Conservation (phyloP, 2,113 vertebrate genomes). For the Neoarius graeffei region DNA sequence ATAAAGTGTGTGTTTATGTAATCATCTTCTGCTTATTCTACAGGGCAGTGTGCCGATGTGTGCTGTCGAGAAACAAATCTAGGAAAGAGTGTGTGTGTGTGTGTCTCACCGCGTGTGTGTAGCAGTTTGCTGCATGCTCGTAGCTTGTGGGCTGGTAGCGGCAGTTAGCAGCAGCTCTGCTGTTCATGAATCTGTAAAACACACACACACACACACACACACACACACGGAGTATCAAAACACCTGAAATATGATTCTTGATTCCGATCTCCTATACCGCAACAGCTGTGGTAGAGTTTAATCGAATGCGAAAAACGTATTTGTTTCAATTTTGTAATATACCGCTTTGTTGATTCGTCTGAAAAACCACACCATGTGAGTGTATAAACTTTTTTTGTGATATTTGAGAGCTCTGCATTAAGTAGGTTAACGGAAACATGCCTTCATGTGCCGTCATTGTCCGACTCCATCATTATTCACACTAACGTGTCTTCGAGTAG, state of each 20-base stretch:
- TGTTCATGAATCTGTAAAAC: slow-evolving; percentile 93
- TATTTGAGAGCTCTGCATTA: no score
- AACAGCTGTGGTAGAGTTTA: no score
- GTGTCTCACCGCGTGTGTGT: slow-evolving; percentile 91
- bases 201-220: not conserved
- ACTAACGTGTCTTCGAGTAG: not conserved
- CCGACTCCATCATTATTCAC: not conserved
- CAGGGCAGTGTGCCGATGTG: not conserved
- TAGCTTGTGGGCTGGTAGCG: slow-evolving; percentile 97
- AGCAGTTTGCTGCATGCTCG: slow-evolving; percentile 97
- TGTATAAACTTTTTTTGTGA: no score
- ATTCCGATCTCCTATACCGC: no score
- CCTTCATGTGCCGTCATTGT: not conserved
- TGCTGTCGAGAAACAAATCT: not conserved
- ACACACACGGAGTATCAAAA: no score
- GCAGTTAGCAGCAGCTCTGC: slow-evolving; percentile 89
- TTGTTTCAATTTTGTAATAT: no score
- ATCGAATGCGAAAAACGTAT: no score
- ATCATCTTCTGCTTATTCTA: not conserved
- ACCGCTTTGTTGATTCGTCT: no score
- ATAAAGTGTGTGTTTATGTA: not conserved
- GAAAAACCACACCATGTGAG: no score
- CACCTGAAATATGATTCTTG: no score
- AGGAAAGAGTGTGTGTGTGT: not conserved
- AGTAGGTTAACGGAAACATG: no score